Evolutionary conservation across 2,797 vertebrate genomes (phyloP).

Genomic region (Epinephelus coioides): DNA sequence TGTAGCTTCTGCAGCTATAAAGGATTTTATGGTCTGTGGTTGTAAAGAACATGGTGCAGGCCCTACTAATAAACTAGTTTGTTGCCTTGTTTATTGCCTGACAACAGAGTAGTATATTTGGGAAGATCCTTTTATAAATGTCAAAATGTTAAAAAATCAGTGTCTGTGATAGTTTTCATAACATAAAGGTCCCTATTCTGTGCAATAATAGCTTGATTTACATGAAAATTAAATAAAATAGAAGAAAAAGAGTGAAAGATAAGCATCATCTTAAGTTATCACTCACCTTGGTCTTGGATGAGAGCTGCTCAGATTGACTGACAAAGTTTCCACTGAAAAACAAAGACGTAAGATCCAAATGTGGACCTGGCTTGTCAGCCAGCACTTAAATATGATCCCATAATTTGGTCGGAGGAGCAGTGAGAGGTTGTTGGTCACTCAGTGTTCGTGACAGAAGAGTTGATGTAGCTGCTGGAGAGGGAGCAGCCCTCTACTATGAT

Average conservation of each 20-base stretch:
- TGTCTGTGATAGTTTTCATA: not conserved
- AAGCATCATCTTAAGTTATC: slow-evolving; percentile 17
- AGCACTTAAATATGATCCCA: slow-evolving; percentile 36
- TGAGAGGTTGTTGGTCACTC: not conserved
- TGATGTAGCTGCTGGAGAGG: slow-evolving; percentile 37
- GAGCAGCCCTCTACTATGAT: slow-evolving; percentile 50
- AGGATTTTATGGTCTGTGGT: slow-evolving; percentile 43
- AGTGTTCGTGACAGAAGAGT: slow-evolving; percentile 8
- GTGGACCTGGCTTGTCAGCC: slow-evolving; percentile 5
- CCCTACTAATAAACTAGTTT: slow-evolving; percentile 45
- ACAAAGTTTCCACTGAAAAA: slow-evolving; percentile 22
- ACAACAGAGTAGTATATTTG: slow-evolving; percentile 14
- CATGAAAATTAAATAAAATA: not conserved
- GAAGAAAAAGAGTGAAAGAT: not conserved
- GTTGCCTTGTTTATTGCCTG: slow-evolving; percentile 32
- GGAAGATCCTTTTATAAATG: not conserved
- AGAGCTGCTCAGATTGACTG: not conserved
- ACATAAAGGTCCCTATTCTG: not conserved
- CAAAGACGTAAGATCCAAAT: slow-evolving; percentile 16
- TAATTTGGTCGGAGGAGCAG: slow-evolving; percentile 20
- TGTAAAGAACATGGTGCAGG: slow-evolving; percentile 36
- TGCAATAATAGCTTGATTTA: not conserved
- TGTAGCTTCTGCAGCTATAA: slow-evolving; percentile 31
- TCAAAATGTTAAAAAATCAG: not conserved
- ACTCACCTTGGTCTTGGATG: slow-evolving; percentile 62